Conservation (phyloP, 2,797 vertebrate species). For the Oreonectes daqikongensis region DNA sequence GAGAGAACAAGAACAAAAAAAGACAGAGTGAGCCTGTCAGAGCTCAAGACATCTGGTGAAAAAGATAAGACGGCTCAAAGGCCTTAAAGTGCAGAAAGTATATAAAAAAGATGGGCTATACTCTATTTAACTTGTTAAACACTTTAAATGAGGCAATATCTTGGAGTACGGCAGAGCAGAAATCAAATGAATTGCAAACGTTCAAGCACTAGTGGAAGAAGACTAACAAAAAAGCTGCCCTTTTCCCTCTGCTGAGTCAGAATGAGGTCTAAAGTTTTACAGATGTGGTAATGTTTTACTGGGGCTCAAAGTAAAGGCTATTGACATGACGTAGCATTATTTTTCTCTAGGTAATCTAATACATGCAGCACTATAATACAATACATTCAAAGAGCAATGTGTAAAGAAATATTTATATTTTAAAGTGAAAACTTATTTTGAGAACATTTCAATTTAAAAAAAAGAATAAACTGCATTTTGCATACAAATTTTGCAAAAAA, state of each 20-base stretch:
- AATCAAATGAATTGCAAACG: conserved; percentile 9
- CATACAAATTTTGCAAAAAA: no score
- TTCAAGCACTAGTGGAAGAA: background rate
- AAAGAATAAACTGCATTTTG: no score
- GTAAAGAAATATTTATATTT: no score
- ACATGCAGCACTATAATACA: background rate
- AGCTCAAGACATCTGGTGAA: conserved; percentile 15
- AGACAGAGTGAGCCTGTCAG: conserved; percentile 30
- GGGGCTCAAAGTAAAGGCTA: background rate
- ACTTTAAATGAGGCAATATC: background rate
- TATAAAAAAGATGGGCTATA: conserved; percentile 4
- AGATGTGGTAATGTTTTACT: background rate
- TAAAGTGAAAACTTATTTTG: no score
- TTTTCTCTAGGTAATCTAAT: background rate
- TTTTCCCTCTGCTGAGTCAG: background rate
- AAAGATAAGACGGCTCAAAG: conserved; percentile 24
- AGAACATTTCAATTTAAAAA: no score
- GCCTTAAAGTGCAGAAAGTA: conserved; percentile 18
- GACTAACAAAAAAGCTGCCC: background rate
- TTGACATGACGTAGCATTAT: no score
- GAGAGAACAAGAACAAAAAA: conserved; percentile 48
- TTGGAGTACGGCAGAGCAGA: background rate
- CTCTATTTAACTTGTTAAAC: conserved; percentile 13
- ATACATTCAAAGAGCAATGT: no score
- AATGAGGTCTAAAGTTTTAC: conserved; percentile 12